Percentiles rank a stretch among this genome's conserved stretches.
These are phyloP conservation scores for Malaclemys terrapin DNA, from an alignment of 2,113 vertebrate genomes.

Conservation along the genomic window DNA sequence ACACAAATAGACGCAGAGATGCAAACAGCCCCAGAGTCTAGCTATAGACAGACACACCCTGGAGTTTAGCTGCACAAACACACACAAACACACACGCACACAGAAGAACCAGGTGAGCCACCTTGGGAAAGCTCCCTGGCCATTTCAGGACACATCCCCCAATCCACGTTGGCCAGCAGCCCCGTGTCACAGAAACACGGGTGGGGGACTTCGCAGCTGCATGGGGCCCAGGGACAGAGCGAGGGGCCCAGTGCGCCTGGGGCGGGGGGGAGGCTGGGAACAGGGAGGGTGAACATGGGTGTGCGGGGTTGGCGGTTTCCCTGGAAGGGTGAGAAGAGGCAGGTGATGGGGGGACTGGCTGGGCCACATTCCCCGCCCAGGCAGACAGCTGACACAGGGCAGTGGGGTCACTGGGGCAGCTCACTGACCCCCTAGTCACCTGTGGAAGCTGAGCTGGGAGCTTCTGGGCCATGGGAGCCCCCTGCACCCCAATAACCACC, in stretches of 20 bases:
- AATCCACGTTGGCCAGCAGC: too few relatives aligned
- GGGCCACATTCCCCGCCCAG: not conserved
- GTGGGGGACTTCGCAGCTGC: not conserved
- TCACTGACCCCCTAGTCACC: not conserved
- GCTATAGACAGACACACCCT: too few relatives aligned
- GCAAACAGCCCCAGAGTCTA: too few relatives aligned
- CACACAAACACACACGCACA: too few relatives aligned
- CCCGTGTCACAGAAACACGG: too few relatives aligned
- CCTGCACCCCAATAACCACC: not conserved
- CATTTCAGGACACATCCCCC: too few relatives aligned
- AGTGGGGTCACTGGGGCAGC: not conserved
- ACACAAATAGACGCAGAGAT: too few relatives aligned
- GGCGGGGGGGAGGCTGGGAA: too few relatives aligned
- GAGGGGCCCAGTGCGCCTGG: not conserved
- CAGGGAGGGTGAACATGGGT: too few relatives aligned
- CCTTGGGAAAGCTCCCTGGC: too few relatives aligned
- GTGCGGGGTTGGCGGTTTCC: not conserved
- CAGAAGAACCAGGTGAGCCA: too few relatives aligned
- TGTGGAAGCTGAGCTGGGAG: not conserved
- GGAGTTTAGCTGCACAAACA: too few relatives aligned
- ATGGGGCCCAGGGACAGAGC: rapidly evolving
- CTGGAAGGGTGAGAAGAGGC: not conserved
- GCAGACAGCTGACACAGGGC: not conserved
- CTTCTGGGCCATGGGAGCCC: not conserved
- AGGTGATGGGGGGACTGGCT: not conserved